Conservation (phyloP, 2,888 invertebrate species). For the Dasypogon diadema region DNA sequence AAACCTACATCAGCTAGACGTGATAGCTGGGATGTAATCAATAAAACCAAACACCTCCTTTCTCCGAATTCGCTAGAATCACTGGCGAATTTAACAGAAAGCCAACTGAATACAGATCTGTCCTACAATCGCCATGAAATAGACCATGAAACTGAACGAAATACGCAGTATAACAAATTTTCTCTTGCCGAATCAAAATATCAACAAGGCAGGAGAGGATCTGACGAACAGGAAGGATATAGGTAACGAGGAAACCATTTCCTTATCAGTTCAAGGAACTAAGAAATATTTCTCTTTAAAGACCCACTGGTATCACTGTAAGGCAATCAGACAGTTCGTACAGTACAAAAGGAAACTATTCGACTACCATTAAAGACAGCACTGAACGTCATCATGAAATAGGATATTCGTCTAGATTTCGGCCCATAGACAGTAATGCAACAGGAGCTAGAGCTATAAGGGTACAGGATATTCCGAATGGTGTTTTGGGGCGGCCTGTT, state of each 20-base stretch:
- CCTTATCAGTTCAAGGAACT: too few relatives aligned
- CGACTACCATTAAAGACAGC: slow-evolving; percentile 67
- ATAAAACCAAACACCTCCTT: slow-evolving; percentile 82
- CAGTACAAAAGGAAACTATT: slow-evolving; percentile 65
- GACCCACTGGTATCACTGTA: slow-evolving; percentile 67
- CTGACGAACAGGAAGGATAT: slow-evolving; percentile 63
- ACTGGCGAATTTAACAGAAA: slow-evolving; percentile 76
- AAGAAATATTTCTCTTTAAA: slow-evolving; percentile 53
- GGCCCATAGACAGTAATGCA: slow-evolving; percentile 72
- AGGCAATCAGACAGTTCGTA: slow-evolving; percentile 66
- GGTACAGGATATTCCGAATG: slow-evolving; percentile 88
- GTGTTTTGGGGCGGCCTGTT: slow-evolving; percentile 89
- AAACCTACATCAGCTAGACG: slow-evolving; percentile 73
- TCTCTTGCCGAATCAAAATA: slow-evolving; percentile 64
- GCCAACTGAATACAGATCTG: slow-evolving; percentile 71
- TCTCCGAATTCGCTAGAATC: slow-evolving; percentile 79
- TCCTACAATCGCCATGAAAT: slow-evolving; percentile 69
- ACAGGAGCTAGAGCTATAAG: slow-evolving; percentile 86
- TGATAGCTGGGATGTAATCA: slow-evolving; percentile 86
- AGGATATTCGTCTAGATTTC: slow-evolving; percentile 63
- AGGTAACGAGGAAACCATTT: slow-evolving; percentile 53
- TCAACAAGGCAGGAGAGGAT: slow-evolving; percentile 60
- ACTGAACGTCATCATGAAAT: slow-evolving; percentile 63
- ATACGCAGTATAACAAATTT: slow-evolving; percentile 74
- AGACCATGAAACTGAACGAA: slow-evolving; percentile 74